Conservation (phyloP, 2,113 vertebrate species). For the Prolemur simus region DNA sequence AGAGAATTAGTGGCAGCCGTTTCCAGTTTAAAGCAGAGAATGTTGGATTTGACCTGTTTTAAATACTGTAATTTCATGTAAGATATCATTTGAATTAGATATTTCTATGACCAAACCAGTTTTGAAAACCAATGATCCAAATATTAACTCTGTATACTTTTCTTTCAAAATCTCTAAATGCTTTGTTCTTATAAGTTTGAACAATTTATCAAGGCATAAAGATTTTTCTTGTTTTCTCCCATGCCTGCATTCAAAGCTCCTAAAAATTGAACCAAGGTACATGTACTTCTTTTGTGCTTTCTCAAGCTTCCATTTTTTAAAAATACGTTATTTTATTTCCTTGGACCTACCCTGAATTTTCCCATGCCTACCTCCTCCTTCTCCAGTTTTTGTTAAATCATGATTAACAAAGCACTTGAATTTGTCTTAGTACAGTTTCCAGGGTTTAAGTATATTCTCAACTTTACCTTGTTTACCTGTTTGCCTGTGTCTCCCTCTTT, state of each 20-base stretch:
- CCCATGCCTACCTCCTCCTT: background rate
- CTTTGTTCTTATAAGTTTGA: background rate
- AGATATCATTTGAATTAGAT: background rate
- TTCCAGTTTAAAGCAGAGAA: background rate
- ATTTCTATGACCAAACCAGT: background rate
- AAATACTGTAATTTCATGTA: background rate
- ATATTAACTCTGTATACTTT: background rate
- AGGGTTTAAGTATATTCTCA: constrained; percentile 7
- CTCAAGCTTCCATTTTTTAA: background rate
- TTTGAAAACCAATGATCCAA: background rate
- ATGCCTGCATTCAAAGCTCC: background rate
- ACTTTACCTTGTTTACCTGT: background rate
- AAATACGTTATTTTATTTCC: background rate
- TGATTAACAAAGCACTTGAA: background rate
- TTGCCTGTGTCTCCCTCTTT: background rate
- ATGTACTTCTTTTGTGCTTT: background rate
- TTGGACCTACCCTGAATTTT: background rate
- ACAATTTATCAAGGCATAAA: background rate
- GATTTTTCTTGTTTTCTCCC: background rate
- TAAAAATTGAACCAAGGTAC: background rate
- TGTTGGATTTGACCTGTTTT: background rate
- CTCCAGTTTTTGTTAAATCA: background rate
- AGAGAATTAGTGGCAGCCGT: background rate
- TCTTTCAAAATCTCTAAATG: background rate
- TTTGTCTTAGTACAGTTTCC: background rate